Evolutionary conservation across 1,140 invertebrate genomes (phyloP).

Genomic region (Probaryconus sp.): DNA sequence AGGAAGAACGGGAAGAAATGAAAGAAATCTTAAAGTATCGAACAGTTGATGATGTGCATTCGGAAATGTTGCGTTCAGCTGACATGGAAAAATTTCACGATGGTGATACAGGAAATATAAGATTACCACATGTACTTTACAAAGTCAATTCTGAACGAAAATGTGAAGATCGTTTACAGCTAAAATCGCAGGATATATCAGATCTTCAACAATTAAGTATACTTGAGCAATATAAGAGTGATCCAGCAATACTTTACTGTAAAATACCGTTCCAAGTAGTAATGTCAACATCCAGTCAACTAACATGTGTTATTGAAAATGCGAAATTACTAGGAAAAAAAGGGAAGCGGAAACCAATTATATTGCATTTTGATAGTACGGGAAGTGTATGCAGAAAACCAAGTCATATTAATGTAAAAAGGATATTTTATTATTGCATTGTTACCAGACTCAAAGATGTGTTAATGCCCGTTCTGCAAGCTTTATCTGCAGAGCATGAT

Average conservation of each 20-base stretch:
- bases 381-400: slow-evolving; percentile 27
- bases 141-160: slow-evolving; percentile 40
- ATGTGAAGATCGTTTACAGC: slow-evolving; percentile 2
- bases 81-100: slow-evolving; percentile 20
- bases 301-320: not conserved
- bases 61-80: not conserved
- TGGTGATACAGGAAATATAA: slow-evolving; percentile 23
- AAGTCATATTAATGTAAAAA: not conserved
- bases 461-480: slow-evolving; percentile 14
- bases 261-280: slow-evolving; percentile 18
- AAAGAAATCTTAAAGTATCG: slow-evolving; percentile 9
- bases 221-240: slow-evolving; percentile 4
- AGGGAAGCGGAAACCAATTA: slow-evolving; percentile 6
- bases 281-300: slow-evolving; percentile 27
- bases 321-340: not conserved
- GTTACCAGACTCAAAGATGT: slow-evolving; percentile 8
- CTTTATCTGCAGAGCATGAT: slow-evolving; percentile 16
- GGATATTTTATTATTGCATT: slow-evolving; percentile 46
- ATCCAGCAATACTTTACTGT: slow-evolving; percentile 16
- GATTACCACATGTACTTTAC: slow-evolving; percentile 11
- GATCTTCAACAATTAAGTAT: slow-evolving; percentile 26
- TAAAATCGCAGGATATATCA: slow-evolving; percentile 33
- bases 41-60: not conserved
- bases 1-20: not conserved
- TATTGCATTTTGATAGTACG: slow-evolving; percentile 50